Evolutionary conservation across 2,113 vertebrate genomes (phyloP).

Genomic region (Copsychus sechellarum): DNA sequence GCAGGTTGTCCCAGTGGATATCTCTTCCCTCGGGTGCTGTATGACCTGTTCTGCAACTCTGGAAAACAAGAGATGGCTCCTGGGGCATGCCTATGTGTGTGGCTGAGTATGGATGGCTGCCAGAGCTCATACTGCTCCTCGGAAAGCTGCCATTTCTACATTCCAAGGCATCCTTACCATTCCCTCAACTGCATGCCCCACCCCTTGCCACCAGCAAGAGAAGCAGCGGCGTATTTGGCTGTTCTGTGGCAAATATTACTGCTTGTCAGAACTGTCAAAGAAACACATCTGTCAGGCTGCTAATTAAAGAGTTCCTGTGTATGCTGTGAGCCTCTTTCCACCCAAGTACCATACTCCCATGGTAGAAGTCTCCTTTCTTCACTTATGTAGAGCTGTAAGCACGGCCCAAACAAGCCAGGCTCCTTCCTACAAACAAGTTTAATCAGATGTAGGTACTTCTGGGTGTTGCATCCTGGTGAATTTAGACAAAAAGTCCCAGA

Average conservation of each 20-base stretch:
- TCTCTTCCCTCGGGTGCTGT: background rate
- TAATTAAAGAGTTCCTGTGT: background rate
- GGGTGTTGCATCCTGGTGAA: background rate
- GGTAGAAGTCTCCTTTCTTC: background rate
- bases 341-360: fast-evolving
- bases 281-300: background rate
- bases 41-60: background rate
- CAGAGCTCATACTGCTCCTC: background rate
- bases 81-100: background rate
- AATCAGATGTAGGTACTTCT: background rate
- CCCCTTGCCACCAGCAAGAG: background rate
- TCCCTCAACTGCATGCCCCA: background rate
- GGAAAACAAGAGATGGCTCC: background rate
- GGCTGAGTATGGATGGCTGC: background rate
- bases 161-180: background rate
- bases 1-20: background rate
- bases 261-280: slow-evolving; percentile 7
- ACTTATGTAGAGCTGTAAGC: background rate
- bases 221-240: background rate
- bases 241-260: background rate
- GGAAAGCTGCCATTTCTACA: background rate
- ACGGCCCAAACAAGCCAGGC: background rate
- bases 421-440: background rate
- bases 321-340: background rate
- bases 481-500: background rate